A percentile compares a stretch with the other conserved stretches of the same genome.
Conservation (phyloP, 2,113 vertebrate genomes). For the Mormoops blainvillei region DNA sequence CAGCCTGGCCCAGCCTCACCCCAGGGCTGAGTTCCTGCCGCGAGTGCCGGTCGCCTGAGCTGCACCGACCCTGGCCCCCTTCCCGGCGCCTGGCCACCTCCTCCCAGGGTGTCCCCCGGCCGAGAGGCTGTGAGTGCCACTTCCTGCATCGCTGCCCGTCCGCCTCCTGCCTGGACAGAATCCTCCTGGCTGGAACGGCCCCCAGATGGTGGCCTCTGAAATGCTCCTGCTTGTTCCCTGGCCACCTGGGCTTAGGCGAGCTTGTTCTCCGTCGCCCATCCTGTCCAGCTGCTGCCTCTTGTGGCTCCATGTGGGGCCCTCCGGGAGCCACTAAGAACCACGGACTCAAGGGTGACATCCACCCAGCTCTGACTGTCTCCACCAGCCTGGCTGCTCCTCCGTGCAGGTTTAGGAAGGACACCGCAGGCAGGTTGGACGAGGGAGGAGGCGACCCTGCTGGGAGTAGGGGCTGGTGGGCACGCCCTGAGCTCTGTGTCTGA, state of each 20-base stretch:
- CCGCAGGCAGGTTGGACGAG: neutral
- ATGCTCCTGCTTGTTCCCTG: neutral
- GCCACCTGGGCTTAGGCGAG: no score
- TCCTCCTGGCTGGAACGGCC: neutral
- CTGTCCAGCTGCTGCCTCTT: neutral
- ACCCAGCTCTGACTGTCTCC: neutral
- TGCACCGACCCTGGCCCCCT: neutral
- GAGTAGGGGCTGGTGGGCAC: accelerated
- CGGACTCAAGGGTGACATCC: neutral
- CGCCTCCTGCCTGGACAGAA: neutral
- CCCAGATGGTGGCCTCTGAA: neutral
- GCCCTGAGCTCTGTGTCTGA: neutral
- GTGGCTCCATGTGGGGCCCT: neutral
- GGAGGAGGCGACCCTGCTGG: neutral
- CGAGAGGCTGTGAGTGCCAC: neutral
- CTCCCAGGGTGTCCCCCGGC: accelerated
- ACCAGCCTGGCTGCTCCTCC: neutral
- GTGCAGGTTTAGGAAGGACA: neutral
- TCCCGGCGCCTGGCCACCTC: neutral
- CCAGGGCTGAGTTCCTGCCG: neutral
- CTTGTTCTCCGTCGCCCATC: neutral
- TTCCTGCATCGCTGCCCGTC: accelerated
- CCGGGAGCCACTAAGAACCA: neutral
- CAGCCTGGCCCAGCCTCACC: neutral
- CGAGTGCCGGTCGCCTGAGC: neutral